Percentiles rank a stretch among this genome's conserved stretches.
phyloP scores from a whole-genome alignment of 2,888 invertebrate genomes.

The Acrobasis consociella region DNA sequence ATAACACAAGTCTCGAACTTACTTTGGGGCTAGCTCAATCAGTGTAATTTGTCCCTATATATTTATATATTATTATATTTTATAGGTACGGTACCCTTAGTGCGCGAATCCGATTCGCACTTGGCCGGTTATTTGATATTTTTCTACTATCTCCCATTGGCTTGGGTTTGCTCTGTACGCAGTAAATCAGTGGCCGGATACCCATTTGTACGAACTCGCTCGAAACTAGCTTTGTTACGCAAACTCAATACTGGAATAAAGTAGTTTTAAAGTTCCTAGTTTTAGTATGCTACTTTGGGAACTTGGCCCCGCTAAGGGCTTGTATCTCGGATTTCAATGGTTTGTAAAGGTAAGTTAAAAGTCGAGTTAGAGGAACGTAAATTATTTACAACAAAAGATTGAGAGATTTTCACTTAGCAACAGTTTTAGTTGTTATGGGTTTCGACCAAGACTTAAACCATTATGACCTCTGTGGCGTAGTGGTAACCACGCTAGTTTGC shows the following conservation, averaged over 20 bases:
- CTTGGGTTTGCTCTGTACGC: background rate
- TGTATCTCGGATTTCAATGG: conserved; percentile 5
- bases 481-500: no score
- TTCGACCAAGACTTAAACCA: no score
- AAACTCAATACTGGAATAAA: conserved; percentile 29
- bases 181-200: conserved; percentile 19
- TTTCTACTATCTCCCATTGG: background rate
- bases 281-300: conserved; percentile 17
- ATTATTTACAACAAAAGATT: background rate
- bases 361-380: background rate
- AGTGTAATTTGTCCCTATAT: no score
- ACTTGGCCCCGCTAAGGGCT: conserved; percentile 11
- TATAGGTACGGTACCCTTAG: background rate
- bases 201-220: conserved; percentile 30
- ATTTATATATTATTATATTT: no score
- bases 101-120: no score
- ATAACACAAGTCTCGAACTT: no score
- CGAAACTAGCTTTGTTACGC: conserved; percentile 30
- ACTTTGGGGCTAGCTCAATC: no score
- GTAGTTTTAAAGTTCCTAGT: conserved; percentile 31
- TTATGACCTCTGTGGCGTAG: no score
- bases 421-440: no score
- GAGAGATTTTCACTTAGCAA: no score
- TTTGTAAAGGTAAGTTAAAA: conserved; percentile 3
- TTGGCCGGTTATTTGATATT: background rate